phyloP scores from a whole-genome alignment of 2,888 invertebrate species.

The Drosophila diplacantha region DNA sequence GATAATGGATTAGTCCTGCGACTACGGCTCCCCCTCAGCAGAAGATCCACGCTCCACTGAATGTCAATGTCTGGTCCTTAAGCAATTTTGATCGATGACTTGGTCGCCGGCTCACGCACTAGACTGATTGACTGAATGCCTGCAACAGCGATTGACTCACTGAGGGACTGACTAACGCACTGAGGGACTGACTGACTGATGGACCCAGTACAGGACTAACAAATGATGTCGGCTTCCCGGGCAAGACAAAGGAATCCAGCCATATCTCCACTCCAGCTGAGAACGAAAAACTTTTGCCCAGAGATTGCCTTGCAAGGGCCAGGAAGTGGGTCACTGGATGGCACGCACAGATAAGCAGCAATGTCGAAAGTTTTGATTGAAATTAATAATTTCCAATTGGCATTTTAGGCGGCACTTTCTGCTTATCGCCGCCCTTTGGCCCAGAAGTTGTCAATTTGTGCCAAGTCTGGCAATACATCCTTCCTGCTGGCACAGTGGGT shows the following conservation, averaged over 20 bases:
- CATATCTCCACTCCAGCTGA: not conserved
- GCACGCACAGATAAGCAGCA: conserved; percentile 63
- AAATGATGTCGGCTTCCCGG: conserved; percentile 53
- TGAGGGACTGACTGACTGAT: conserved; percentile 23
- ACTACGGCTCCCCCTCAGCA: not conserved
- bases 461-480: conserved; percentile 23
- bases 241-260: conserved; percentile 37
- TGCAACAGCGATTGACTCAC: conserved; percentile 19
- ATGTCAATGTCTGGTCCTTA: conserved; percentile 35
- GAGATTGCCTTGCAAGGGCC: conserved; percentile 49
- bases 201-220: conserved; percentile 34
- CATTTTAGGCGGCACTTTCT: conserved; percentile 38
- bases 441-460: conserved; percentile 49
- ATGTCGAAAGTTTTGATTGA: conserved; percentile 67
- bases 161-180: conserved; percentile 7
- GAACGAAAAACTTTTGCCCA: conserved; percentile 47
- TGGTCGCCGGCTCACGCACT: conserved; percentile 30
- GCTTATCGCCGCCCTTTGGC: conserved; percentile 2
- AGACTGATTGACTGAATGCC: conserved; percentile 37
- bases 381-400: conserved; percentile 69
- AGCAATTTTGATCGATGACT: conserved; percentile 37
- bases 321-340: conserved; percentile 22
- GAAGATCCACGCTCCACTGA: conserved; percentile 23
- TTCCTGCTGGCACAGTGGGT: conserved; percentile 17
- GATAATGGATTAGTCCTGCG: conserved; percentile 29